Evolutionary conservation across 2,113 vertebrate genomes (phyloP).

Genomic region (Oxygymnocypris stewartii): DNA sequence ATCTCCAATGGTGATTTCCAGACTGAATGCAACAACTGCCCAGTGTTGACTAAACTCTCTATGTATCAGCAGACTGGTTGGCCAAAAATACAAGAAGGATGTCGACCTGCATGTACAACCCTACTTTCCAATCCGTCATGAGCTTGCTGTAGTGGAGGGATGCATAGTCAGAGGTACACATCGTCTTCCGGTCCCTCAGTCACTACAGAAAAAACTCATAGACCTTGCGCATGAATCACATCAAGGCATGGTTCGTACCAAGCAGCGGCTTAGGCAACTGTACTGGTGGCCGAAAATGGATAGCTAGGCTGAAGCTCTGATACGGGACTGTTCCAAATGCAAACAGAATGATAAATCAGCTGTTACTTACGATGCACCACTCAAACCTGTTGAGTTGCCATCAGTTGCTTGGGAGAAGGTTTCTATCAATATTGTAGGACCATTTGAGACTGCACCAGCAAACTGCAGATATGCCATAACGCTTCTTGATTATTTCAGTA

Average conservation of each 20-base stretch:
- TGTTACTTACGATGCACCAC: constrained; percentile 27
- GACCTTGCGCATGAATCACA: no score
- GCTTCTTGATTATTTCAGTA: constrained; percentile 40
- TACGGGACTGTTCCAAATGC: constrained; percentile 30
- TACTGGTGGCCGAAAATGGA: constrained; percentile 51
- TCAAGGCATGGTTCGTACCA: constrained; percentile 42
- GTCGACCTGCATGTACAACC: constrained; percentile 4
- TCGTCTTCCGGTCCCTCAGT: constrained; percentile 20
- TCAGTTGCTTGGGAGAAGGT: constrained; percentile 44
- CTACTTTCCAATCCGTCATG: constrained; percentile 24
- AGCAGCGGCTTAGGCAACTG: constrained; percentile 30
- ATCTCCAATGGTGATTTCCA: background rate
- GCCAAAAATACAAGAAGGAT: background rate
- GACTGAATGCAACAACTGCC: constrained; percentile 7
- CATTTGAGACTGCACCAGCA: constrained; percentile 30
- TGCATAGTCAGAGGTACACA: constrained; percentile 29
- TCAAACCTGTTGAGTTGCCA: constrained; percentile 41
- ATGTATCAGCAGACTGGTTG: background rate
- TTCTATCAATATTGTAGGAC: constrained; percentile 17
- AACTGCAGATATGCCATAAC: constrained; percentile 35
- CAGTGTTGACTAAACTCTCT: constrained; percentile 36
- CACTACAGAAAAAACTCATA: no score
- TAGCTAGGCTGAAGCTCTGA: constrained; percentile 13
- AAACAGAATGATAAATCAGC: no score
- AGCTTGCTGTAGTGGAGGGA: constrained; percentile 33